Conservation (phyloP, 2,797 vertebrate genomes). For the Molothrus aeneus region DNA sequence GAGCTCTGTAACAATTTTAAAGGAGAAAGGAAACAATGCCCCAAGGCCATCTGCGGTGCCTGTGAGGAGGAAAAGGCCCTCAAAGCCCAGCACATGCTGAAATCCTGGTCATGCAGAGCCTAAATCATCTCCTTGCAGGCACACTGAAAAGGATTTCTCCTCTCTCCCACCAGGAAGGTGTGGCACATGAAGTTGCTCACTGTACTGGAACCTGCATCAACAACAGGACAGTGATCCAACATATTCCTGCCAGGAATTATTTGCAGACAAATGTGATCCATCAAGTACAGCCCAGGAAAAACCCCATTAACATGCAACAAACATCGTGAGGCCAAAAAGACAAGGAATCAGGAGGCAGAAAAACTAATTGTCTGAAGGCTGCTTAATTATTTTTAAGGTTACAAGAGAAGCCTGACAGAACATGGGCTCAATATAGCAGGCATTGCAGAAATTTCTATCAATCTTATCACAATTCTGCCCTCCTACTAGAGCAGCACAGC, state of each 20-base stretch:
- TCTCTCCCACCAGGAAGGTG: background rate
- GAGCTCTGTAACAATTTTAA: background rate
- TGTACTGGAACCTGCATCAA: slow-evolving; percentile 7
- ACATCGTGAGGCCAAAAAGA: background rate
- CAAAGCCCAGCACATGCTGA: background rate
- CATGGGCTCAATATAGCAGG: background rate
- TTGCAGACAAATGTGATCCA: slow-evolving; percentile 58
- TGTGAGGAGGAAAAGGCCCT: background rate
- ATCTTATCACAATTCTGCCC: background rate
- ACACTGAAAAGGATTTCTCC: background rate
- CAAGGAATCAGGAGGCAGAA: background rate
- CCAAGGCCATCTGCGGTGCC: background rate
- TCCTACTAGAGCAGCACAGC: background rate
- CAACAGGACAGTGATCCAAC: slow-evolving; percentile 29
- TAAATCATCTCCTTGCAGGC: background rate
- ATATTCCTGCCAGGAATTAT: slow-evolving; percentile 46
- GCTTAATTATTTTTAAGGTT: background rate
- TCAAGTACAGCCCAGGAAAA: slow-evolving; percentile 29
- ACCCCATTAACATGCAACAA: background rate
- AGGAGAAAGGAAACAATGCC: background rate
- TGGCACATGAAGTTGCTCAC: background rate
- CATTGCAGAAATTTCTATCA: background rate
- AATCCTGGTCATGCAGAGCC: background rate
- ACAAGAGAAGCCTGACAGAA: background rate
- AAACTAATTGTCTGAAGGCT: background rate